Percentiles rank a stretch among this genome's conserved stretches.
phyloP scores from a whole-genome alignment of 1,140 invertebrate genomes.

The Bombus waltoni region DNA sequence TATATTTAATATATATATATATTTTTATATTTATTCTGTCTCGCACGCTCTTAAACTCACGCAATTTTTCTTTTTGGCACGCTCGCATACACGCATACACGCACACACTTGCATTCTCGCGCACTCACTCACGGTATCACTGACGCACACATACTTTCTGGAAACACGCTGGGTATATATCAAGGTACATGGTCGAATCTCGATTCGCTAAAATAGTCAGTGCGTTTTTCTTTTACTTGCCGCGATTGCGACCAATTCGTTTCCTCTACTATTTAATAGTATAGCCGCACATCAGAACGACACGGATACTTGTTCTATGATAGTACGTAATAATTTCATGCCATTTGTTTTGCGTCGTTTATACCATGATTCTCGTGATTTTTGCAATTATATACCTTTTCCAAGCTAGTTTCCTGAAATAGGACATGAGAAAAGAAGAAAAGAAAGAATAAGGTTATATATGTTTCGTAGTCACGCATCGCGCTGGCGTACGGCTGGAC shows the following conservation, averaged over 20 bases:
- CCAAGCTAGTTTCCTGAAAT: background rate
- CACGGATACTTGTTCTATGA: background rate
- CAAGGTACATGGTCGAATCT: conserved; percentile 72
- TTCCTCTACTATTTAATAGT: background rate
- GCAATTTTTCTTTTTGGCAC: conserved; percentile 26
- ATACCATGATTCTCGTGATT: background rate
- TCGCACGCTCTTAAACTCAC: background rate
- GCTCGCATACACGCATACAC: conserved; percentile 36
- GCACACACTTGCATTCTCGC: background rate
- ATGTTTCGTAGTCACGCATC: background rate
- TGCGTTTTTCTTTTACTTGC: conserved; percentile 70
- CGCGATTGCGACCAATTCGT: conserved; percentile 61
- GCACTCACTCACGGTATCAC: background rate
- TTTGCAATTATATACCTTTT: background rate
- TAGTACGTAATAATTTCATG: background rate
- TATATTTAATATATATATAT: conserved; percentile 51
- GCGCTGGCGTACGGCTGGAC: conserved; percentile 32
- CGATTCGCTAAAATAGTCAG: conserved; percentile 79
- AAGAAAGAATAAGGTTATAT: background rate
- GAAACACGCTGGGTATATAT: conserved; percentile 64
- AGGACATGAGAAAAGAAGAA: background rate
- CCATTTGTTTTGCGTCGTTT: background rate
- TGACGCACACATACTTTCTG: conserved; percentile 23
- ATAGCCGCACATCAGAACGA: conserved; percentile 24
- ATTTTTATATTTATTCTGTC: conserved; percentile 33